phyloP scores from a whole-genome alignment of 2,888 invertebrate genomes.

The Drosophila limbata region DNA sequence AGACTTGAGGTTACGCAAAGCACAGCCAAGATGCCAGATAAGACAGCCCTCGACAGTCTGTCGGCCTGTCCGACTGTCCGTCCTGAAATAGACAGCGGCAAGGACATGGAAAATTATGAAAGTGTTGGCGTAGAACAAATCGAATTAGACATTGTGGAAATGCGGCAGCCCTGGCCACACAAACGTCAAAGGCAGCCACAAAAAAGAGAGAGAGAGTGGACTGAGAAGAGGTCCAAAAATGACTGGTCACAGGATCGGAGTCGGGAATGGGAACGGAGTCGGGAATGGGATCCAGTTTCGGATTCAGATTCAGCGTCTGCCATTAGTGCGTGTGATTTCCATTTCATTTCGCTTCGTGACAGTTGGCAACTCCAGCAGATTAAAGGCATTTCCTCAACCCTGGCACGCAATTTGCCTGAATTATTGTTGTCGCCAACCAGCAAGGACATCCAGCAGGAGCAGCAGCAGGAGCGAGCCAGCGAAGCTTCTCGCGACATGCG shows the following conservation, averaged over 20 bases:
- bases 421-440: slow-evolving; percentile 72
- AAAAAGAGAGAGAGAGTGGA: slow-evolving; percentile 38
- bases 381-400: slow-evolving; percentile 84
- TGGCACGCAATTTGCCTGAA: slow-evolving; percentile 75
- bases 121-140: slow-evolving; percentile 85
- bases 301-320: slow-evolving; percentile 47
- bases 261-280: background rate
- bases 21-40: slow-evolving; percentile 71
- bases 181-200: slow-evolving; percentile 35
- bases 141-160: slow-evolving; percentile 83
- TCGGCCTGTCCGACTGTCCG: slow-evolving; percentile 1
- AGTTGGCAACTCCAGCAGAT: slow-evolving; percentile 84
- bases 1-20: slow-evolving; percentile 66
- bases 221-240: background rate
- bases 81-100: slow-evolving; percentile 59
- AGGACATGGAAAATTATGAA: slow-evolving; percentile 82
- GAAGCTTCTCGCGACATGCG: slow-evolving; percentile 70
- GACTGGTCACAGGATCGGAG: slow-evolving; percentile 1
- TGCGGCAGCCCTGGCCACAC: slow-evolving; percentile 49
- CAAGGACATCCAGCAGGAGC: slow-evolving; percentile 22
- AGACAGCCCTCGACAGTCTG: slow-evolving; percentile 58
- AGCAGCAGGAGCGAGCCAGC: slow-evolving; percentile 20
- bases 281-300: slow-evolving; percentile 25
- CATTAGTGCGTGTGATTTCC: slow-evolving; percentile 82
- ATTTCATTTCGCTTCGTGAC: slow-evolving; percentile 84